phyloP scores from a whole-genome alignment of 2,797 vertebrate species.

The Cyclopterus lumpus region DNA sequence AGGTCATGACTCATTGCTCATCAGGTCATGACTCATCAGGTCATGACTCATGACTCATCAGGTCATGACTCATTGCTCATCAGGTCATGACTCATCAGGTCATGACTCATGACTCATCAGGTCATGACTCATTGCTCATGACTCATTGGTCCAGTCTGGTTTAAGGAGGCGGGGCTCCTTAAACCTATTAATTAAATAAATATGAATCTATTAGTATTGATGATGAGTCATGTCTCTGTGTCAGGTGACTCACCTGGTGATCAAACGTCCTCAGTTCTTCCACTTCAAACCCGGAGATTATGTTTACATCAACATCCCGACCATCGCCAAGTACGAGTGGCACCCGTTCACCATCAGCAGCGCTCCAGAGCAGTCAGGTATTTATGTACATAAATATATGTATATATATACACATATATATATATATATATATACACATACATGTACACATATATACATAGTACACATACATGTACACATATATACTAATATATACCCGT shows the following conservation, averaged over 20 bases:
- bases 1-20: too few species aligned
- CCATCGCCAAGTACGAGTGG: slow-evolving; percentile 91
- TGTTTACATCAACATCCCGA: slow-evolving; percentile 90
- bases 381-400: slow-evolving; percentile 34
- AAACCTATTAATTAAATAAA: too few species aligned
- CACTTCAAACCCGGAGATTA: slow-evolving; percentile 92
- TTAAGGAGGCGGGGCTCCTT: too few species aligned
- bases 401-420: not conserved
- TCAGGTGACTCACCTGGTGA: slow-evolving; percentile 91
- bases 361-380: slow-evolving; percentile 91
- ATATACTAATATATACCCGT: slow-evolving; percentile 86
- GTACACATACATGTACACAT: not conserved
- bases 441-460: not conserved
- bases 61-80: too few species aligned
- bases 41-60: not conserved
- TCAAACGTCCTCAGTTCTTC: slow-evolving; percentile 87
- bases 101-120: too few species aligned
- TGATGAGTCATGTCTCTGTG: too few species aligned
- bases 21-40: slow-evolving; percentile 32
- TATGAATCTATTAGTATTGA: too few species aligned
- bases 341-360: slow-evolving; percentile 96
- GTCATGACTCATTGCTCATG: too few species aligned
- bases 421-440: slow-evolving; percentile 36
- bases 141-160: too few species aligned
- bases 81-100: too few species aligned